Percentiles rank a stretch among this genome's conserved stretches.
Evolutionary conservation across 2,797 vertebrate genomes (phyloP).

Genomic region (Bufotes viridis): DNA sequence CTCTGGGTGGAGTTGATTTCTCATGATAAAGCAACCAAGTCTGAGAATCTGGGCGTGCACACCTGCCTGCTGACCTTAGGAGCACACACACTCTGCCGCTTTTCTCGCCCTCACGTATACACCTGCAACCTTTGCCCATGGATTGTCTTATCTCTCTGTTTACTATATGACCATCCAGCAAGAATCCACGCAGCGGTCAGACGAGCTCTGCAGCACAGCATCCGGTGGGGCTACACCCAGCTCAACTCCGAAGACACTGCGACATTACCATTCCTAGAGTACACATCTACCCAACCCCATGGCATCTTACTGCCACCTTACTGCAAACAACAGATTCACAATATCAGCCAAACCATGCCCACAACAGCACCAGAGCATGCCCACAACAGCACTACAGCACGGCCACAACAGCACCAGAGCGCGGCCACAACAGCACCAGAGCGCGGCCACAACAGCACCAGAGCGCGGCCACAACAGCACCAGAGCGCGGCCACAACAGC

Average conservation of each 20-base stretch:
- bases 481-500: no score
- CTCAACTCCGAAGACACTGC: neutral
- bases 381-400: no score
- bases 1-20: neutral
- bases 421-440: no score
- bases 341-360: no score
- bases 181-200: neutral
- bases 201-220: neutral
- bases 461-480: no score
- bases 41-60: neutral
- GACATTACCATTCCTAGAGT: neutral
- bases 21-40: neutral
- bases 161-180: neutral
- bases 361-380: no score
- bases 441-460: no score
- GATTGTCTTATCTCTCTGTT: neutral
- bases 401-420: no score
- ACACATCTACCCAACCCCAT: neutral
- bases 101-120: slow-evolving; percentile 20
- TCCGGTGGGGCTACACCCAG: neutral
- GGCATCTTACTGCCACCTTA: neutral
- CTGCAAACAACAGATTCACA: no score
- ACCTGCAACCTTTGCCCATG: slow-evolving; percentile 36
- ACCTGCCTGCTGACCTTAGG: neutral
- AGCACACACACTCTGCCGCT: neutral